Conservation (phyloP, 2,888 invertebrate species). For the Chymomyza amoena region DNA sequence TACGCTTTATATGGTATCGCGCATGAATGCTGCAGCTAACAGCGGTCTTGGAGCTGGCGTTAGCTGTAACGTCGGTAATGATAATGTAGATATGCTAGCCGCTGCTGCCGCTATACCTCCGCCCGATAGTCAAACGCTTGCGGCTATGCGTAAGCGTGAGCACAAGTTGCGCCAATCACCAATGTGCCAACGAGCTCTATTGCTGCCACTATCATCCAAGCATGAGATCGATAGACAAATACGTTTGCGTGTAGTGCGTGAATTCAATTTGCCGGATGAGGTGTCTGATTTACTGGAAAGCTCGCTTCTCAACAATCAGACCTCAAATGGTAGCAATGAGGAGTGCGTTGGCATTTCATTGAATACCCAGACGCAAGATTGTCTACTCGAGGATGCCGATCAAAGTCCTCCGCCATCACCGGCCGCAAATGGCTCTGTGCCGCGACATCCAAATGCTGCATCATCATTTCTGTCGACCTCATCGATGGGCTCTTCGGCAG, state of each 20-base stretch:
- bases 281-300: conserved; percentile 88
- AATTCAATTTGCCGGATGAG: conserved; percentile 95
- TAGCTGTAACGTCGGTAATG: conserved; percentile 75
- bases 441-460: conserved; percentile 45
- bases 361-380: conserved; percentile 71
- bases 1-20: conserved; percentile 91
- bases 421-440: conserved; percentile 69
- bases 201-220: conserved; percentile 86
- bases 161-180: conserved; percentile 89
- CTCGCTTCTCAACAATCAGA: conserved; percentile 73
- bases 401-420: conserved; percentile 79
- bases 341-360: conserved; percentile 53
- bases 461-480: conserved; percentile 77
- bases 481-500: conserved; percentile 59
- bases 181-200: conserved; percentile 88
- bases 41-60: conserved; percentile 62
- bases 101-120: conserved; percentile 85
- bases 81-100: conserved; percentile 83
- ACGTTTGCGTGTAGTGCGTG: conserved; percentile 93
- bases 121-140: conserved; percentile 87
- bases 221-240: conserved; percentile 89
- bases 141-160: conserved; percentile 90
- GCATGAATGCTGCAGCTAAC: conserved; percentile 74
- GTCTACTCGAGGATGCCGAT: conserved; percentile 72
- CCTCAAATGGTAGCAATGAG: conserved; percentile 35